Base-by-base conservation (phyloP, 2,888 invertebrate genomes). In the Steromphala cineraria region DNA sequence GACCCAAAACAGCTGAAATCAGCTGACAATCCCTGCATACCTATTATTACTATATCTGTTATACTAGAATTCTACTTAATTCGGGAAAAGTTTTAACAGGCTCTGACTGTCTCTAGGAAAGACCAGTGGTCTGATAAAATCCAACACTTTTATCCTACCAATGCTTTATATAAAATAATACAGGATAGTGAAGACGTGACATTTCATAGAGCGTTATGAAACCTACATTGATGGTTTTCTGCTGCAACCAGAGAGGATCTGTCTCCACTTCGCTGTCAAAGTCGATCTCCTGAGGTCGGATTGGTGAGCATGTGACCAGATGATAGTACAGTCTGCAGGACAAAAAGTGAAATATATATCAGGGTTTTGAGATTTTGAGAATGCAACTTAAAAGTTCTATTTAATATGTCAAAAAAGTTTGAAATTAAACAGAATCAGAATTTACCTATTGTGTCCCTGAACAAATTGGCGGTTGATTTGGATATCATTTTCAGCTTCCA, bases 261-360 rank as follows among this genome's bases (percentile, higher is more conserved):
- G 97, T 97, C 93, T 99, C 98, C 79, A 97, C 97, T 80, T 92
- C 92, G 0, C 98, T 98, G 94, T 99, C 98, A 40, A 96, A 95
- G 91, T 98, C 98, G 92, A 98, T 95, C 94, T 98, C 98, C 93
- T 98, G 97, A 13, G 98, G 98, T 93, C 97, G 97, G 79, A 99
- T 97, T 0, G 98, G 98, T 78, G 98, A 95, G 93, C 98, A 98
- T 0, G 98, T 98, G 81, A 97, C 97, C 0, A 98, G 98, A 93
- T 98, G 98, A 92, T 98, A 98, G 93, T 99, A 99, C 52, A 93
- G 85, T 85, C 93, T 96, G 87, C 17, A 81, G 79, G 52, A 83
- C n/a, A 36, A 36, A 36, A 2, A 19, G 5, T 40, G n/a, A 15
- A 31, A 36, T 74, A 74, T 62, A 62, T 5, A 75, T 28, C 10